Base-by-base conservation (phyloP, 2,888 invertebrate species). In the Drosophila lacicola region DNA sequence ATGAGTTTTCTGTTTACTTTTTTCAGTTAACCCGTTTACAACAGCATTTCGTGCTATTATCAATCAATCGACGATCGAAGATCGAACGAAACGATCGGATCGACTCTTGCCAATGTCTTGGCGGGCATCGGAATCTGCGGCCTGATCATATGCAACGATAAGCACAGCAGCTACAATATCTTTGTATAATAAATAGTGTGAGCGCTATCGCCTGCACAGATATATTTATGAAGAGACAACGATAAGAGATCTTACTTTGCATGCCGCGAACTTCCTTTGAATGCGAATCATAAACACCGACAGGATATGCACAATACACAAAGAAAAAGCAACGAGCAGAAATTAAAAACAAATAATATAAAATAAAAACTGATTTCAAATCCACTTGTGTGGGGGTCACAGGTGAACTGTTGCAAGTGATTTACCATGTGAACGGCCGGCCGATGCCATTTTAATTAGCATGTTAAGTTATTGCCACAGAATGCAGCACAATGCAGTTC, bases 1-100 rank as follows among this genome's bases (percentile, higher is more conserved):
- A 90, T 90, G 91, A 90, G 90, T 90, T 90, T 90, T 90, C 87
- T 80, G 84, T 90, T 90, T 86, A 78, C 83, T 76, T 85, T 82
- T 76, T 71, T 58, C 65, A 72, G 68, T 73, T 60, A 83, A 83
- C 83, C 82, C 89, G 83, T 88, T 83, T 89, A 82, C 84, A 78
- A 78, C 83, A 74, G 78, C 89, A 73, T 83, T 81, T 83, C 83
- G 89, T 83, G 83, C 89, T 87, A 83, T 83, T 83, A 83, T 83
- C 83, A 83, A 83, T 83, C 83, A 83, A 83, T 88, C 82, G 79
- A 37, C 74, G 74, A 78, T 75, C 80, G 80, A 57, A 73, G 54
- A 55, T 55, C 74, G 74, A 78, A 65, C 77, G 73, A 69, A 58
- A 21, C 62, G 64, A 73, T 65, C 74, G 67, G 70, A 29, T 29